These are phyloP conservation scores for Hucho hucho DNA, from an alignment of 2,113 vertebrate genomes.

Conservation along the genomic window DNA sequence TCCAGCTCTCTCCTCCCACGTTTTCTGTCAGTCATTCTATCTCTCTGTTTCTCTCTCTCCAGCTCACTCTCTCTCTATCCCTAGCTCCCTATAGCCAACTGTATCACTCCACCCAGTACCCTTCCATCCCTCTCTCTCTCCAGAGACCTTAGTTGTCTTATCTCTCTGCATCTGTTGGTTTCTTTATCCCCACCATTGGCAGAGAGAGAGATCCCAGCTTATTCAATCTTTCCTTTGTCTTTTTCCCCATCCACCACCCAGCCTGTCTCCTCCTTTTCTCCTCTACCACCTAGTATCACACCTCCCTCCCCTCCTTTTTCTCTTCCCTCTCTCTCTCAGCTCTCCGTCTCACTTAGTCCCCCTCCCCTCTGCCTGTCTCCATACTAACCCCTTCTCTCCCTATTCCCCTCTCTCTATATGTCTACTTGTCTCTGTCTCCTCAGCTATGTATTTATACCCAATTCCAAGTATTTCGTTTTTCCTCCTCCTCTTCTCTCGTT, in stretches of 20 bases:
- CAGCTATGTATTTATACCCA: background rate
- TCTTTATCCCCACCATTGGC: constrained; percentile 51
- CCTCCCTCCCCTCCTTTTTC: constrained; percentile 11
- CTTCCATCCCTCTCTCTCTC: constrained; percentile 37
- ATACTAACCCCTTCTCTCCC: constrained; percentile 34
- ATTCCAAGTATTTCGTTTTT: constrained; percentile 5
- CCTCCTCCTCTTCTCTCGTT: constrained; percentile 20
- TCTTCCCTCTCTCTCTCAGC: constrained; percentile 39
- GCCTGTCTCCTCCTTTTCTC: constrained; percentile 37
- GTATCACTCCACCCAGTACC: constrained; percentile 52
- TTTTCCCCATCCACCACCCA: constrained; percentile 57
- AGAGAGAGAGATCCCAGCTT: constrained; percentile 46
- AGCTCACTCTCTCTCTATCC: constrained; percentile 29
- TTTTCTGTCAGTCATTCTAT: constrained; percentile 49
- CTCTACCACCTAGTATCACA: background rate
- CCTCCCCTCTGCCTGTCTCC: constrained; percentile 20
- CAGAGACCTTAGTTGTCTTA: constrained; percentile 50
- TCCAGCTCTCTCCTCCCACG: constrained; percentile 31
- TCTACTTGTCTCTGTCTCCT: constrained; percentile 3
- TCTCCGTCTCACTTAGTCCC: constrained; percentile 40
- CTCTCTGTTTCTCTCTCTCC: constrained; percentile 12
- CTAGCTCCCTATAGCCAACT: constrained; percentile 19
- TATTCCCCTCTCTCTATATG: constrained; percentile 14
- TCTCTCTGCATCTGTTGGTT: constrained; percentile 56
- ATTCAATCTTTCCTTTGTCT: constrained; percentile 56